Percentiles rank a stretch among this genome's conserved stretches.
phyloP scores from a whole-genome alignment of 1,140 invertebrate species.

The Protaetia brevitarsis region DNA sequence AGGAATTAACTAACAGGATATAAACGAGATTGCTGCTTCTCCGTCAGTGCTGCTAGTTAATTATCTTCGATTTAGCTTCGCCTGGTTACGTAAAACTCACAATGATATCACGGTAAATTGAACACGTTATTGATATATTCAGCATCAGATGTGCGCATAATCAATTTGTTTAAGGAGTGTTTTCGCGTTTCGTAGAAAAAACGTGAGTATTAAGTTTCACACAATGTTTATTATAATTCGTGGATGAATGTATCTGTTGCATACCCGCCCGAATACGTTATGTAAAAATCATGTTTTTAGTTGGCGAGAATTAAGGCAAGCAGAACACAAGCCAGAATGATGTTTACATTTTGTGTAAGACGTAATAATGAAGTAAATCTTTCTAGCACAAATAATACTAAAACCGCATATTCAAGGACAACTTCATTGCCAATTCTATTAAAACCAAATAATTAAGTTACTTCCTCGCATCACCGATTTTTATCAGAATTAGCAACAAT shows the following conservation, averaged over 20 bases:
- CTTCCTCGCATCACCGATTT: background rate
- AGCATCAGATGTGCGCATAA: background rate
- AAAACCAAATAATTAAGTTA: background rate
- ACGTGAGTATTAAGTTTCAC: background rate
- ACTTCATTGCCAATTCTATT: background rate
- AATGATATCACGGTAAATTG: conserved; percentile 3
- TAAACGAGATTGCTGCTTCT: background rate
- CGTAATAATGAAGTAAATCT: too few relatives aligned
- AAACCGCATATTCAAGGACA: conserved; percentile 14
- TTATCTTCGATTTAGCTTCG: background rate
- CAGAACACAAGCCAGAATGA: too few relatives aligned
- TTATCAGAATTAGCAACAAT: background rate
- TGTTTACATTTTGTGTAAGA: too few relatives aligned
- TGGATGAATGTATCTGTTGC: too few relatives aligned
- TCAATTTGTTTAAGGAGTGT: background rate
- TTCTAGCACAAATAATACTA: background rate
- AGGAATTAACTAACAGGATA: background rate
- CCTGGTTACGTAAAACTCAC: background rate
- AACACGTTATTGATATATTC: background rate
- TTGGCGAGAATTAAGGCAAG: too few relatives aligned
- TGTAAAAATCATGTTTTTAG: too few relatives aligned
- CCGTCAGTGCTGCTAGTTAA: background rate
- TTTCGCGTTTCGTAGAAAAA: background rate
- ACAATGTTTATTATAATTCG: background rate
- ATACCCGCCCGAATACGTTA: too few relatives aligned